Conservation (phyloP, 2,113 vertebrate species). For the Melozone crissalis region DNA sequence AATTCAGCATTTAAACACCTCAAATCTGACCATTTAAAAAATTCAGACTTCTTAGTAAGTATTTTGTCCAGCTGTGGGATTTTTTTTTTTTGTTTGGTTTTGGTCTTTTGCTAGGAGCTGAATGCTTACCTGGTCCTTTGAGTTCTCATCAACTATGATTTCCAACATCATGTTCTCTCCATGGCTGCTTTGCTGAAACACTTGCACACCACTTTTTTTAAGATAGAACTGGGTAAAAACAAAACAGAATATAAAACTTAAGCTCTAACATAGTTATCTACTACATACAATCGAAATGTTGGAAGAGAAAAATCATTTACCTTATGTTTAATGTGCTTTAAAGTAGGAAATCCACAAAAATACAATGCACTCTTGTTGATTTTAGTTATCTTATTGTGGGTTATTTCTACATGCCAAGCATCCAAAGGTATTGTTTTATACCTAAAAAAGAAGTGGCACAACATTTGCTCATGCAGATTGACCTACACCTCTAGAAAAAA, state of each 20-base stretch:
- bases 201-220: slow-evolving; percentile 90
- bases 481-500: not conserved
- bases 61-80: not conserved
- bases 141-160: slow-evolving; percentile 73
- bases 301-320: slow-evolving; percentile 68
- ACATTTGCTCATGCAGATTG: not conserved
- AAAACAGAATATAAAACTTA: slow-evolving; percentile 20
- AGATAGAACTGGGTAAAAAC: slow-evolving; percentile 83
- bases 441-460: slow-evolving; percentile 74
- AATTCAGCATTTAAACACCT: not conserved
- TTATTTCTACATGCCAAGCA: slow-evolving; percentile 87
- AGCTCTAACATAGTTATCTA: not conserved
- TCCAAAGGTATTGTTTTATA: slow-evolving; percentile 85
- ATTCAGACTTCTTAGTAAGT: not conserved
- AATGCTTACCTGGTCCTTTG: slow-evolving; percentile 78
- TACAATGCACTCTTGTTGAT: slow-evolving; percentile 86
- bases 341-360: slow-evolving; percentile 96
- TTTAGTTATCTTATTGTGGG: slow-evolving; percentile 77
- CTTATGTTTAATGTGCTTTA: slow-evolving; percentile 95
- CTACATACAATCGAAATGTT: not conserved
- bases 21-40: not conserved
- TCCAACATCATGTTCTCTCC: slow-evolving; percentile 98
- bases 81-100: not conserved
- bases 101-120: not conserved
- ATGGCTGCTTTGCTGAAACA: slow-evolving; percentile 97